Evolutionary conservation across 2,797 vertebrate genomes (phyloP), one percentile per base, ranked within the genome.

Genomic region (Chaetophractus vellerosus): DNA sequence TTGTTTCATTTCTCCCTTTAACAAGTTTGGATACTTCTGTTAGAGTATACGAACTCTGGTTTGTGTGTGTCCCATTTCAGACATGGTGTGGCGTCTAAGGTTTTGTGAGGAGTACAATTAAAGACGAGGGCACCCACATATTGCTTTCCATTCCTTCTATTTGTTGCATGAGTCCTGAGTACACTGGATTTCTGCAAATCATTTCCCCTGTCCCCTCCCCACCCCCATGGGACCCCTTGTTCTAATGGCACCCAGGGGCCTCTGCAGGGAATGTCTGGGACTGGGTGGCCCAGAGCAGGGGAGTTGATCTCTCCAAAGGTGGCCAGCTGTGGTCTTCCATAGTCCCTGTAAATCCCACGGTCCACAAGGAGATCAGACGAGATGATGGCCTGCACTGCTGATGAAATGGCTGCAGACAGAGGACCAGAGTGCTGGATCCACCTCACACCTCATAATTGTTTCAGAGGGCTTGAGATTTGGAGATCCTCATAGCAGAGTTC

Each of bases 401-500:
- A 9, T 33, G 24, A 41, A 33, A 66, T 11, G 7, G n/a, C 24
- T 52, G 15, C 41, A 50, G 31, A 23, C 0, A 6, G 48, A 68
- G 36, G 19, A 61, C 5, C 36, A 59, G 50, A 61, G 38, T 61
- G 15, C 48, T n/a, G 41, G 28, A 24, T 26, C 57, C 19, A 14
- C 12, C 31, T 83, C 55, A 28, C 10, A 33, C 57, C 68, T 86
- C 6, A 3, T 38, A 5, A 81, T 75, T 75, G 52, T 50, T 63
- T 82, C 52, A 93, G 75, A 87, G 10, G 57, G 28, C 61, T 94
- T 90, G 52, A 45, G 66, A 69, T 19, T 61, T 75, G 79, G 48
- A 74, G 85, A 55, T 36, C n/a, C 31, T 89, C 6, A 59, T 38
- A 81, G 57, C 68, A 59, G 63, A 85, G n/a, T 36, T 59, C 12